phyloP scores from a whole-genome alignment of 2,797 vertebrate species.

The Okamejei kenojei region DNA sequence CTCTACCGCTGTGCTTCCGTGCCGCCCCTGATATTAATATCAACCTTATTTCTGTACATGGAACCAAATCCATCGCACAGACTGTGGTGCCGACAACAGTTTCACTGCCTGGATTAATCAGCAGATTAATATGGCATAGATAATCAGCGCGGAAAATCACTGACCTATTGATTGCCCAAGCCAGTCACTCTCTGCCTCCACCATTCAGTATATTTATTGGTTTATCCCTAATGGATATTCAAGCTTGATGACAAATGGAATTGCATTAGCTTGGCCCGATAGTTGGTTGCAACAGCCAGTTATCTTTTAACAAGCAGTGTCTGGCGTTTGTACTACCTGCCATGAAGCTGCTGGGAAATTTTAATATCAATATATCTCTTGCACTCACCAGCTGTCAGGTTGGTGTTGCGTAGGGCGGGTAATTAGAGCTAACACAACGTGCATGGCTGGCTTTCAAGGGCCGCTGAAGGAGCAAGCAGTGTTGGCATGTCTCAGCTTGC shows the following conservation, averaged over 20 bases:
- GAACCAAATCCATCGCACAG: not conserved
- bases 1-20: too few species aligned
- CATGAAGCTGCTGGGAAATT: slow-evolving; percentile 3
- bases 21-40: not conserved
- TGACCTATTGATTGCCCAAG: not conserved
- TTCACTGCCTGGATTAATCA: slow-evolving; percentile 15
- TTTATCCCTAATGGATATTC: not conserved
- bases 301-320: slow-evolving; percentile 32
- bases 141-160: slow-evolving; percentile 9
- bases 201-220: not conserved
- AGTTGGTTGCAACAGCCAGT: not conserved
- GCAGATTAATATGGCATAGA: not conserved
- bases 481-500: not conserved
- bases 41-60: not conserved
- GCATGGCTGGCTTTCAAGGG: slow-evolving; percentile 6
- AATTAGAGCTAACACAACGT: slow-evolving; percentile 33
- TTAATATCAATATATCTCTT: slow-evolving; percentile 12
- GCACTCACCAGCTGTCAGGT: slow-evolving; percentile 36
- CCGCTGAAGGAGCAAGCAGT: not conserved
- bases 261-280: not conserved
- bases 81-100: not conserved
- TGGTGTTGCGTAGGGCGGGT: not conserved
- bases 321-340: not conserved
- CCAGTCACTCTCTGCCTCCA: not conserved
- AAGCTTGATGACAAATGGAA: not conserved